Evolutionary conservation across 2,888 invertebrate genomes (phyloP).

Genomic region (Shargacucullia verbasci): DNA sequence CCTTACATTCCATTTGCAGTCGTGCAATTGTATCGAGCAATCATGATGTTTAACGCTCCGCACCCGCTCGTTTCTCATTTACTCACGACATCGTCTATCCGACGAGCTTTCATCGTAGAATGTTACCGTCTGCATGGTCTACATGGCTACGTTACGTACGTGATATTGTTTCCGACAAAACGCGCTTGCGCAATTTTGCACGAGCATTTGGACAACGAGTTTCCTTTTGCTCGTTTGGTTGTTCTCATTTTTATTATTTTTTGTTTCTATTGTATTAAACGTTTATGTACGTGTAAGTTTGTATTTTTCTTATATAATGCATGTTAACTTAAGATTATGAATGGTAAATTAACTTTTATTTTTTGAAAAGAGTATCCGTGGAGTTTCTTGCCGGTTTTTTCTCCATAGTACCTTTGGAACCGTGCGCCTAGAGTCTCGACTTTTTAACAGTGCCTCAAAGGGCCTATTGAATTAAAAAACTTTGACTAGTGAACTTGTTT

Average conservation of each 20-base stretch:
- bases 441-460: too few species aligned
- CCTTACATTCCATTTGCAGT: constrained; percentile 4
- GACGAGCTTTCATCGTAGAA: constrained; percentile 7
- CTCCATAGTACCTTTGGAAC: too few species aligned
- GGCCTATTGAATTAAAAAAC: too few species aligned
- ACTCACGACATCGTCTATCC: constrained; percentile 13
- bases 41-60: constrained; percentile 20
- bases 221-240: constrained; percentile 13
- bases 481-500: too few species aligned
- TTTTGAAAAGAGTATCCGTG: too few species aligned
- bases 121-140: constrained; percentile 9
- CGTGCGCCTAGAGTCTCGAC: too few species aligned
- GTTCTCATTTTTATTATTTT: constrained; percentile 1
- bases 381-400: too few species aligned
- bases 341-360: too few species aligned
- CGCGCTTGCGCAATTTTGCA: constrained; percentile 19
- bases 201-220: constrained; percentile 26
- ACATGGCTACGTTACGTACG: constrained; percentile 6
- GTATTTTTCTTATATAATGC: too few species aligned
- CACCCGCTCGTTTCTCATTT: constrained; percentile 32
- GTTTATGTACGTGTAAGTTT: too few species aligned
- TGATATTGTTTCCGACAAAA: constrained; percentile 28
- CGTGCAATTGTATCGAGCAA: constrained; percentile 24
- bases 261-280: too few species aligned
- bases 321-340: too few species aligned